Evolutionary conservation across 2,888 invertebrate genomes (phyloP), one percentile per base, ranked within the genome.

Genomic region (Campoplex nolae): DNA sequence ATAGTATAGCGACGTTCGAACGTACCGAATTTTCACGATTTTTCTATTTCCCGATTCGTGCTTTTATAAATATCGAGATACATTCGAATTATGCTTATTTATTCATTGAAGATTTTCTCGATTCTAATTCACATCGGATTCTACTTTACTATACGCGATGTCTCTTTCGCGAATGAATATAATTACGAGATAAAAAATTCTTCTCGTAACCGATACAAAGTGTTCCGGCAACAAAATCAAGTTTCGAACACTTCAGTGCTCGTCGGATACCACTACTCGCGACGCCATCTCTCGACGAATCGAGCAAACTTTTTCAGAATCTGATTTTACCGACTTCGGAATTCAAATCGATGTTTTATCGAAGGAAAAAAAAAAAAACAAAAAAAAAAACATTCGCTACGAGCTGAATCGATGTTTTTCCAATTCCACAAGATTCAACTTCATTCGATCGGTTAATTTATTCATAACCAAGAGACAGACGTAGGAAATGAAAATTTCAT

Each of bases 1-100:
- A 16, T 51, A 67, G 83, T 70, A 76, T 70, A 76, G 70, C 86
- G 73, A 86, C 56, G 83, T 76, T 51, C 74, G 23, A 76, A 84
- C 71, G 71, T 75, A 79, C 77, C 77, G 56, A 75, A 78, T 82
- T 82, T 68, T 42, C 11, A 77, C 80, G 48, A 48, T 23, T 48
- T 42, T 18, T 42, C 28, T 42, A 23, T 23, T 23, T 0, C 23
- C 23, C 23, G 23, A 23, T 23, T 23, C 23, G 23, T 23, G 23
- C 23, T 23, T 23, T n/a, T n/a, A n/a, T n/a, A 32, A 62, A 32
- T 2, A 62, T 62, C 62, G 62, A 68, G 23, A 23, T 32, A 42
- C 32, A 42, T 8, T 58, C 28, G 18, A 28, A 38, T 28, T 23
- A 56, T 74, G 8, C 13, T 13, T 56, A 23, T 38, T 23, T 48